Evolutionary conservation across 2,797 vertebrate genomes (phyloP), one percentile per base, ranked within the genome.

Genomic region (Hozukius guyotensis): DNA sequence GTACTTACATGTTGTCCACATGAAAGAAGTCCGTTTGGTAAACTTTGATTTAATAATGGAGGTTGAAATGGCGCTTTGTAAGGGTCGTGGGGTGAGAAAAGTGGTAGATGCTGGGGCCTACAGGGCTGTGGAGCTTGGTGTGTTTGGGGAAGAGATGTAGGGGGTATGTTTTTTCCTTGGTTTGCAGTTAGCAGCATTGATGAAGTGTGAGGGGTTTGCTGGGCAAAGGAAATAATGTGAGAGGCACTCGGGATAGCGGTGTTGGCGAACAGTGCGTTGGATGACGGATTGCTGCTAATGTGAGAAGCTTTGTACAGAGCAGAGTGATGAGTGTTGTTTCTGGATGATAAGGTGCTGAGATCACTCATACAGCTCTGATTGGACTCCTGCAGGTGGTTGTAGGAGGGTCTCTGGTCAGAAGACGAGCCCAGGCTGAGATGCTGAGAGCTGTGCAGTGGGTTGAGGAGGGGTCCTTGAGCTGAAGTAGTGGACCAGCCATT

Each of bases 401-500:
- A 91, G 25, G 73, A 56, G 7, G 56, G 29, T 31, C 75, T 77
- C 55, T 85, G 88, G 20, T 75, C 27, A 13, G 87, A 49, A 5
- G 80, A 52, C 1, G 31, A 78, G 53, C 64, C 78, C 77, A 89
- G 61, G 25, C 56, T 29, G 27, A 90, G 80, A 24, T 82, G 82
- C 80, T 92, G 89, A 65, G 92, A 78, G 59, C 36, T 38, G 46
- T 74, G 5, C n/a, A 78, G 66, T 0, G 88, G 46, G 46, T 82
- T 80, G 61, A 87, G 36, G 13, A 73, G 66, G 0, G 76, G 5
- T 80, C 72, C 83, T 42, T 78, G 84, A 52, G 84, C 14, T 8
- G 79, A 75, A 69, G 84, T 9, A n/a, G 81, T 29, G 10, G 92
- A 64, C 94, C 93, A 94, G 80, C 67, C 84, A 34, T 82, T 84